Percentiles rank a stretch among this genome's conserved stretches.
phyloP scores from a whole-genome alignment of 2,113 vertebrate genomes.

The Toxostoma redivivum region DNA sequence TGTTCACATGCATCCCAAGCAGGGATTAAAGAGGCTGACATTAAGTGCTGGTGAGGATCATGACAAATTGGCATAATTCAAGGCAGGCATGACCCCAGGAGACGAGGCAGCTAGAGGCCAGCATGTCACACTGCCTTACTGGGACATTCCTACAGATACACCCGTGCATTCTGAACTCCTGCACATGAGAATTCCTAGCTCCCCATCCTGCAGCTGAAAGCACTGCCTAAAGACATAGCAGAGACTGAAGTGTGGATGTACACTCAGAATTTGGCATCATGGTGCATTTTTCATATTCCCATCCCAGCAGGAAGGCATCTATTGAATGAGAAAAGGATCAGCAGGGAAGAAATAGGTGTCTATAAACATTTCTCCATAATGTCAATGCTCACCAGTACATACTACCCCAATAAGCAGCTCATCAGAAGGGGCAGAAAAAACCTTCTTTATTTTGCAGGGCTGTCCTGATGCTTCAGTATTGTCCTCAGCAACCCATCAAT shows the following conservation, averaged over 20 bases:
- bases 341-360: neutral
- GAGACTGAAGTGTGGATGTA: neutral
- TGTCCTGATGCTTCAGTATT: neutral
- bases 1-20: neutral
- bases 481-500: neutral
- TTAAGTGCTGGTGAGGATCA: fast-evolving
- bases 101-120: neutral
- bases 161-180: neutral
- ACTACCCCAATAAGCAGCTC: neutral
- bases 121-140: neutral
- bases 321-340: neutral
- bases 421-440: neutral
- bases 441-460: neutral
- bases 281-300: neutral
- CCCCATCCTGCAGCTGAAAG: neutral
- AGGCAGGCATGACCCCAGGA: neutral
- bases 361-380: neutral
- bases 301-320: neutral
- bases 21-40: neutral
- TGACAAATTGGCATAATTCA: neutral
- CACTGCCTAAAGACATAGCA: neutral
- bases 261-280: neutral
- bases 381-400: neutral
- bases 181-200: neutral
- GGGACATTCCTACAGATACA: neutral